Evolutionary conservation across 2,113 vertebrate species (phyloP).

Genomic region (Lethenteron reissneri): DNA sequence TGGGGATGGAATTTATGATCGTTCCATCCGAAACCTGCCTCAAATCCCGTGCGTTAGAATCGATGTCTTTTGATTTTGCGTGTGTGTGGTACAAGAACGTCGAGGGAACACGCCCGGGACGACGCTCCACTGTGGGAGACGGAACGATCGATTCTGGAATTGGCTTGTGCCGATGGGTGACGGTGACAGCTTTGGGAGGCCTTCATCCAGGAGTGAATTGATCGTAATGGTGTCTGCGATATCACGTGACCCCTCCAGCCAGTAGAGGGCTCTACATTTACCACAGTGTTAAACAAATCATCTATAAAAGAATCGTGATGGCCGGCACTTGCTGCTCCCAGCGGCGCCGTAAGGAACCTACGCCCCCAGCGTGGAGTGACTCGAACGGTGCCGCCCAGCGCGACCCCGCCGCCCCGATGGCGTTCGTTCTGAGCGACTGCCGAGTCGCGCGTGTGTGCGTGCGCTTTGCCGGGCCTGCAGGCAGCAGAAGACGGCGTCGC

Average conservation of each 20-base stretch:
- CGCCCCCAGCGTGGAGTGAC: neutral
- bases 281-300: too few relatives aligned
- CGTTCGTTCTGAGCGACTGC: neutral
- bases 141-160: too few relatives aligned
- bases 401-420: neutral
- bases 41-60: neutral
- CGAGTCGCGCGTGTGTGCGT: neutral
- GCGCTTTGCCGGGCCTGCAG: constrained; percentile 20
- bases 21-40: neutral
- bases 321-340: neutral
- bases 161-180: too few relatives aligned
- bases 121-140: too few relatives aligned
- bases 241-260: too few relatives aligned
- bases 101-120: too few relatives aligned
- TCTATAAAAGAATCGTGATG: neutral
- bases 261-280: too few relatives aligned
- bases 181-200: too few relatives aligned
- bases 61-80: too few relatives aligned
- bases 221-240: too few relatives aligned
- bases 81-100: too few relatives aligned
- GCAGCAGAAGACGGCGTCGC: constrained; percentile 30
- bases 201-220: too few relatives aligned
- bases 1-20: neutral
- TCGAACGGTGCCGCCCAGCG: neutral
- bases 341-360: neutral